Base-by-base conservation (phyloP, 2,888 invertebrate species). In the Gerris lacustris region DNA sequence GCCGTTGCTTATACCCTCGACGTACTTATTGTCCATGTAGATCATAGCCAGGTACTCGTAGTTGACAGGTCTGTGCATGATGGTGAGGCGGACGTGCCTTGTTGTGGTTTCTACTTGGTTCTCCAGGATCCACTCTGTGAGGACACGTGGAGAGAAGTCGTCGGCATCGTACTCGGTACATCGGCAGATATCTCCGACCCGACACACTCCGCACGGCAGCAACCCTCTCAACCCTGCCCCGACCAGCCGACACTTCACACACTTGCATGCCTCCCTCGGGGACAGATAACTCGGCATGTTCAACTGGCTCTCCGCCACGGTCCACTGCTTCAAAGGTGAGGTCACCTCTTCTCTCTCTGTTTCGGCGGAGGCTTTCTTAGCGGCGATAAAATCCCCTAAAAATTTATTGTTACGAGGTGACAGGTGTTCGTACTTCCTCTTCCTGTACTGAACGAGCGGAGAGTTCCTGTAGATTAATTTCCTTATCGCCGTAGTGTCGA, bases 21-120 rank as follows among this genome's bases (percentile, higher is more conserved):
- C 86, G 79, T 88, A 89, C 79, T 94, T 94, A 76, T 91, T 85
- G 80, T 94, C 94, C 70, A 95, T 89, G 81, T 94, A 94, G 69
- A 95, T 83, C 81, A 94, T 92, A 44, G 95, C 95, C 74, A 94
- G 84, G 82, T 90, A 94, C 82, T 92, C 92, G 74, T 91, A 91
- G 81, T 93, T 93, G 71, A 91, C 88, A 77, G 91, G 91, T 80
- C 94, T 84, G 81, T 94, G 93, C 74, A 90, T 84, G 80, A 96
- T 92, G 71, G 92, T 90, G 76, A 96, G 84, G 79, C 91, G 91
- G 78, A 94, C 94, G 80, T 90, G 88, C 72, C 78, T 73, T 79
- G 69, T 66, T 6, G 63, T 79, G 31, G 80, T 84, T 76, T 86
- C 85, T 7, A 88, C 86, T 77, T 88, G 82, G 77, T 94, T 94